Base-by-base conservation (phyloP, 2,888 invertebrate species). In the Napeogenes inachia region DNA sequence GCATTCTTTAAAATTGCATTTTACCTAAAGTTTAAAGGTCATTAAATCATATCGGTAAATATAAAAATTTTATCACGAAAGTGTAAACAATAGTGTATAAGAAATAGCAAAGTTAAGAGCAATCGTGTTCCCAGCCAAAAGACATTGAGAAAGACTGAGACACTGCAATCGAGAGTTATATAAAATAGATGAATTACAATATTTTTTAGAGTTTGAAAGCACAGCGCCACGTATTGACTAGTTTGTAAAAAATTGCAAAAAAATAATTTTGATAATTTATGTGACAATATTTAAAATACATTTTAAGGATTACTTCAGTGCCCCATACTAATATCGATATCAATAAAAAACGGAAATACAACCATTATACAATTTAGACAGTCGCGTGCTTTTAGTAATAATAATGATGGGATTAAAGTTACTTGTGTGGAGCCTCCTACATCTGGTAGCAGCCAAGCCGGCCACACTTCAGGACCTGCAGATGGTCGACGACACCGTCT, bases 401-500 rank as follows among this genome's bases (percentile, higher is more conserved):
- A 80, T 80, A 76, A 75, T 70, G 63, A 76, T 83, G 64, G 80
- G 74, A 65, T 69, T 81, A 30, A 73, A 75, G 67, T 66, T 78
- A 6, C 53, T 87, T 64, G 77, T 75, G 12, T 54, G 87, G 65
- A 79, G 81, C 58, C 62, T 84, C 60, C 69, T 86, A 59, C 85
- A 85, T 13, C 35, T 85, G 33, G 75, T 72, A 47, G 70, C 72
- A 13, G 76, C 82, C 4, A 60, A 79, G 63, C 84, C 89, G 0
- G 74, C 78, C 4, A 64, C 76, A 2, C 75, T 89, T 8, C 80
- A 84, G 56, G 90, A 88, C 58, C 72, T 89, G 64, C 79, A 83
- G 64, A 71, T 86, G 62, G 86, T 82, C 21, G 91, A 87, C 68
- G 93, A 93, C 71, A 91, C 92, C 0, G 81, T 86, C 64, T 83